Conservation (phyloP, 2,888 invertebrate genomes). For the Chymomyza procnemis region DNA sequence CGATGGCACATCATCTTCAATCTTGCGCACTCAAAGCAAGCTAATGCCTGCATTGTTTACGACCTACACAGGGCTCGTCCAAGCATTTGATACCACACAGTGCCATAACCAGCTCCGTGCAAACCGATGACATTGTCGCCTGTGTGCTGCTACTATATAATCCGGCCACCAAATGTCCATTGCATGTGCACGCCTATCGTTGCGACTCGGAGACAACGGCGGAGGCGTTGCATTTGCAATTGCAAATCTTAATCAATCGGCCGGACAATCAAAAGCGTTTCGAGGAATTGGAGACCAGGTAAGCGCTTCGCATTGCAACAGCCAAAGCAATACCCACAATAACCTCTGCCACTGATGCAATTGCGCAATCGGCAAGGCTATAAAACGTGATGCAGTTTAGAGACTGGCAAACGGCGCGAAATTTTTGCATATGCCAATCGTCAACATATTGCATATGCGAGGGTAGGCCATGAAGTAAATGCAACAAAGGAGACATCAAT, state of each 20-base stretch:
- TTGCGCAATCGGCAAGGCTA: background rate
- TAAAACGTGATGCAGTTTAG: background rate
- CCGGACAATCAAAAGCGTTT: slow-evolving; percentile 93
- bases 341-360: slow-evolving; percentile 26
- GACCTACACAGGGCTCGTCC: slow-evolving; percentile 81
- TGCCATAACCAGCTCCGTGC: slow-evolving; percentile 93
- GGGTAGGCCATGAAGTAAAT: too few relatives aligned
- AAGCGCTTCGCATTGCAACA: too few relatives aligned
- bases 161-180: slow-evolving; percentile 94
- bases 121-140: slow-evolving; percentile 94
- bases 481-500: too few relatives aligned
- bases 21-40: background rate
- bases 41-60: background rate
- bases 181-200: slow-evolving; percentile 96
- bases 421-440: background rate
- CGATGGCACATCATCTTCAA: background rate
- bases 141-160: slow-evolving; percentile 95
- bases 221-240: slow-evolving; percentile 88
- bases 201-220: slow-evolving; percentile 97
- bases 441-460: background rate
- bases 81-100: slow-evolving; percentile 97
- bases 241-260: slow-evolving; percentile 88
- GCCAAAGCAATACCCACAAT: background rate
- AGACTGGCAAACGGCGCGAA: background rate
- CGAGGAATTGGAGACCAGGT: slow-evolving; percentile 85